These are phyloP conservation scores for Etia nguti DNA, from an alignment of 2,113 vertebrate species.

Conservation along the genomic window DNA sequence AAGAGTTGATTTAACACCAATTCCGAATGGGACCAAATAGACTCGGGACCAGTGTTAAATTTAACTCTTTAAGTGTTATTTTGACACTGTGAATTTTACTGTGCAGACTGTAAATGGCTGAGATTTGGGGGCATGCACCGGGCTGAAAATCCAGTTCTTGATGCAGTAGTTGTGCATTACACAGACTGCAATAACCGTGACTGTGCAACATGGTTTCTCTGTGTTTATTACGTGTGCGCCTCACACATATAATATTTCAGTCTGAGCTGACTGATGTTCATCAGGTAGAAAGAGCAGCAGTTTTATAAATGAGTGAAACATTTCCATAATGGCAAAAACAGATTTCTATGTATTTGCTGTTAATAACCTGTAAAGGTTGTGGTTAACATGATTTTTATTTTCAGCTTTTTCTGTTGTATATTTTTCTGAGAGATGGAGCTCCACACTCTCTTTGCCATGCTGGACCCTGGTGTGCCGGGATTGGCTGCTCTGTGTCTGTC, in stretches of 20 bases:
- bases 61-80: no score
- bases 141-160: neutral
- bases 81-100: no score
- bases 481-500: neutral
- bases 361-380: neutral
- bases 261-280: neutral
- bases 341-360: neutral
- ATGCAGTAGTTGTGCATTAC: neutral
- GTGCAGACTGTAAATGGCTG: neutral
- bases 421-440: neutral
- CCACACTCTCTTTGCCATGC: neutral
- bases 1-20: no score
- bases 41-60: no score
- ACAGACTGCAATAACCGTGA: neutral
- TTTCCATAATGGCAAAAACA: neutral
- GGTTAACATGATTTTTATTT: neutral
- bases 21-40: no score
- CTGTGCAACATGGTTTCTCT: neutral
- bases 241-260: neutral
- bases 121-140: neutral
- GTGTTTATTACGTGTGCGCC: neutral
- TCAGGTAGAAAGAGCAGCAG: fast-evolving
- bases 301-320: neutral
- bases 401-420: neutral
- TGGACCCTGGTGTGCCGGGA: neutral